Conservation (phyloP, 2,113 vertebrate genomes). For the Nanger granti region DNA sequence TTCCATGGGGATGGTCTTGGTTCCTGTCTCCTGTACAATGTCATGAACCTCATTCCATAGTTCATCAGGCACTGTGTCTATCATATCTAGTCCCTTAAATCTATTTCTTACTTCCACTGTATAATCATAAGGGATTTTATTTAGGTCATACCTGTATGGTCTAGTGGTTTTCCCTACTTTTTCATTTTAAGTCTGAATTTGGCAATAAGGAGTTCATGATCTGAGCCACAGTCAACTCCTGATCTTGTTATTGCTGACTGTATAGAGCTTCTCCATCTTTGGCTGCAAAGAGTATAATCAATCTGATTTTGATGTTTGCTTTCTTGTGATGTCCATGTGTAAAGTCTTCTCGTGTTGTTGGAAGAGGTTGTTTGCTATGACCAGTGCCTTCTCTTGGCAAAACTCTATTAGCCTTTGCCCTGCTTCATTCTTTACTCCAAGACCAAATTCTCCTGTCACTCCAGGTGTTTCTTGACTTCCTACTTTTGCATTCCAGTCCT, state of each 20-base stretch:
- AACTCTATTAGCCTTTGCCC: background rate
- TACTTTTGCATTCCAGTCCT: background rate
- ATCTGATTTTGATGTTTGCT: background rate
- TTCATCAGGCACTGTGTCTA: background rate
- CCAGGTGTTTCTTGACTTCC: background rate
- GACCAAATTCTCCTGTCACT: background rate
- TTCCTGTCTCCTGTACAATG: background rate
- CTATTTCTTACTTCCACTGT: background rate
- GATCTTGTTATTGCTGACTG: background rate
- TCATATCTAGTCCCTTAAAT: background rate
- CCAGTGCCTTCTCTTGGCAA: background rate
- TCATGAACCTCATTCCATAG: fast-evolving
- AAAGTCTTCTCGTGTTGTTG: background rate
- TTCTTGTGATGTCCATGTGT: background rate
- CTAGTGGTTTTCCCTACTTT: background rate
- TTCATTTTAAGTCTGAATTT: background rate
- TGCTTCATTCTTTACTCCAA: background rate
- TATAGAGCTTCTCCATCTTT: background rate
- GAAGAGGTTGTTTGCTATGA: background rate
- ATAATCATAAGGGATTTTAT: background rate
- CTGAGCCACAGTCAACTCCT: background rate
- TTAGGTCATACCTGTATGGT: background rate
- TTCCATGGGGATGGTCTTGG: background rate
- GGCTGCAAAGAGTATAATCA: background rate
- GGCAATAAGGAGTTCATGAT: background rate